Percentiles rank a stretch among this genome's conserved stretches.
Evolutionary conservation across 1,140 invertebrate genomes (phyloP).

Genomic region (Metopolophium dirhodum): DNA sequence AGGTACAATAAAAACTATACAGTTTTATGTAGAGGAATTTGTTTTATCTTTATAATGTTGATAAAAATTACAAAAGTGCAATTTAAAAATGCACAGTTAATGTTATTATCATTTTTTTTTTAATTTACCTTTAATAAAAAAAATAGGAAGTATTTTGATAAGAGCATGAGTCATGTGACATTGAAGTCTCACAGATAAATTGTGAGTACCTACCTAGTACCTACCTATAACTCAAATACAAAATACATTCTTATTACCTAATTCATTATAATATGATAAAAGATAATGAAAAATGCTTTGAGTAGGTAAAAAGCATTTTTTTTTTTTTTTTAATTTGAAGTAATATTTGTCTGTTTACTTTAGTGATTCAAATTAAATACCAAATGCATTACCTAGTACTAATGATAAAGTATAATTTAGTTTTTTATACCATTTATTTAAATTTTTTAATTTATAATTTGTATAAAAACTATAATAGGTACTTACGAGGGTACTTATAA

Average conservation of each 20-base stretch:
- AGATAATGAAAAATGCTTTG: background rate
- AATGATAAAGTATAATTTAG: background rate
- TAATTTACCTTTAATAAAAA: background rate
- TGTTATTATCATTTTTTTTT: background rate
- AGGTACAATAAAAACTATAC: background rate
- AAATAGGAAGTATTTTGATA: background rate
- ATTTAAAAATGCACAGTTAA: background rate
- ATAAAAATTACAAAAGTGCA: conserved; percentile 3
- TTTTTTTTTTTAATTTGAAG: background rate
- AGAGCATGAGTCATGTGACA: conserved; percentile 31
- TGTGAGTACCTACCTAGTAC: background rate
- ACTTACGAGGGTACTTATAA: background rate
- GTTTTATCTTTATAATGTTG: background rate
- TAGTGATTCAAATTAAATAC: background rate
- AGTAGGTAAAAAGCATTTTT: background rate
- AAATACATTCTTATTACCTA: background rate
- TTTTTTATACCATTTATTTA: too few relatives aligned
- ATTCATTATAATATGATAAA: too few relatives aligned
- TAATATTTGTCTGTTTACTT: background rate
- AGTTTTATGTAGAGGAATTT: background rate
- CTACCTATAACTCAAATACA: background rate
- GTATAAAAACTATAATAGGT: background rate
- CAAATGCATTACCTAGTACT: background rate
- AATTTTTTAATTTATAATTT: background rate
- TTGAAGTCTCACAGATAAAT: background rate